These are phyloP conservation scores for Tiliacea citrago DNA, from an alignment of 2,888 invertebrate species.

Conservation along the genomic window DNA sequence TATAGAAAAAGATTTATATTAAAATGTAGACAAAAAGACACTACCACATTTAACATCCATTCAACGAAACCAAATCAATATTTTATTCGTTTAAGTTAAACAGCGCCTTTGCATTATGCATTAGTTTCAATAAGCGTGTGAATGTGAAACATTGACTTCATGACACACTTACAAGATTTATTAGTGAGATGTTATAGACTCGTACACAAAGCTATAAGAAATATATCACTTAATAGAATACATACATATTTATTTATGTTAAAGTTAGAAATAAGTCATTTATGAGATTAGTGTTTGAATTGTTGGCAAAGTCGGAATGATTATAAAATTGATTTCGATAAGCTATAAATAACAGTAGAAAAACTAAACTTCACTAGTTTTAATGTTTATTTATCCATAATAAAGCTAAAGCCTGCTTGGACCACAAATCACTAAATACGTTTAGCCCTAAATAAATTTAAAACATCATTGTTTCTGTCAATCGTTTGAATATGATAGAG, in stretches of 20 bases:
- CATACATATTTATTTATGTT: conserved; percentile 18
- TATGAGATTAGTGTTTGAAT: conserved; percentile 25
- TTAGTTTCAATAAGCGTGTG: conserved; percentile 54
- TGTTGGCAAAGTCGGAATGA: conserved; percentile 50
- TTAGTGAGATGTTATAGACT: conserved; percentile 34
- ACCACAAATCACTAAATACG: not conserved
- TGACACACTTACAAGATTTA: conserved; percentile 23
- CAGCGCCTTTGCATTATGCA: conserved; percentile 52
- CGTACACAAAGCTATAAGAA: conserved; percentile 34
- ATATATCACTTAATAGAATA: conserved; percentile 34
- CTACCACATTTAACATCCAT: conserved; percentile 34
- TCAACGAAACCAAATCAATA: conserved; percentile 27
- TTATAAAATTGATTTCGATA: not conserved
- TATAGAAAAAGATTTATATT: conserved; percentile 1
- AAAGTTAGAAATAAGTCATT: conserved; percentile 13
- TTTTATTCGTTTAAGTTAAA: conserved; percentile 30
- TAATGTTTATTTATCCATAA: not conserved
- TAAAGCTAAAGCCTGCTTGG: not conserved
- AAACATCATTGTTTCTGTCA: not conserved
- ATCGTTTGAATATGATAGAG: conserved; percentile 1
- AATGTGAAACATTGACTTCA: conserved; percentile 48
- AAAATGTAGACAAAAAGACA: conserved; percentile 10
- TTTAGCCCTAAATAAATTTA: not conserved
- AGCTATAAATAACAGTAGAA: not conserved
- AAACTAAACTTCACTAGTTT: not conserved